A percentile compares a stretch with the other conserved stretches of the same genome.
phyloP scores from a whole-genome alignment of 2,797 vertebrate species.

The Sebastes paucispinis region DNA sequence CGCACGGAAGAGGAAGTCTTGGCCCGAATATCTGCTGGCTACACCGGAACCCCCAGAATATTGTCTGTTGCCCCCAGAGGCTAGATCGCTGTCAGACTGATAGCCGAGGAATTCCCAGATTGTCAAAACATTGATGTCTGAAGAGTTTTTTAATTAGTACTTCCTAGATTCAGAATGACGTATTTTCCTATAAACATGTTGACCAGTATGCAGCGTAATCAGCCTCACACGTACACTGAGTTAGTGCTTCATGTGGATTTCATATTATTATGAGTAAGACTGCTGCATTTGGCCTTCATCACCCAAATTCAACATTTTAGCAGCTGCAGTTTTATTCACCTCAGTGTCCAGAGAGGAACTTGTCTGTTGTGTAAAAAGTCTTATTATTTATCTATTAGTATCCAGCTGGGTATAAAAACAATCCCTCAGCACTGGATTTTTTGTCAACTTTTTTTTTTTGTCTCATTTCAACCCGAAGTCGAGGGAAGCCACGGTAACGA shows the following conservation, averaged over 20 bases:
- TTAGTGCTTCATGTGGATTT: not conserved
- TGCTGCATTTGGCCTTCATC: not conserved
- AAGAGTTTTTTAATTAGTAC: not conserved
- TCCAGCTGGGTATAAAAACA: not conserved
- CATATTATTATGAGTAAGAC: not conserved
- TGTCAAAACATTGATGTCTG: not conserved
- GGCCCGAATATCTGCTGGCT: too few relatives aligned
- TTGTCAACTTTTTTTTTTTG: not conserved
- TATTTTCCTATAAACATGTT: not conserved
- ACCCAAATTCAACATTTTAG: not conserved
- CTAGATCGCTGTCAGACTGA: too few relatives aligned
- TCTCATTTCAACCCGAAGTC: slow-evolving; percentile 72
- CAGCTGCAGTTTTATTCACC: not conserved
- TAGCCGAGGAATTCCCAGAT: too few relatives aligned
- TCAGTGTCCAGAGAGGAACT: not conserved
- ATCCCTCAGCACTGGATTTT: not conserved
- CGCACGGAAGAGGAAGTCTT: too few relatives aligned
- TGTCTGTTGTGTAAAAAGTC: not conserved
- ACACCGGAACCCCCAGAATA: too few relatives aligned
- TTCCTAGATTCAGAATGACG: not conserved
- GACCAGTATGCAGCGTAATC: not conserved
- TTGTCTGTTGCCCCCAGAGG: too few relatives aligned
- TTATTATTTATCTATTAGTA: not conserved
- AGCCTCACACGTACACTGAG: not conserved
- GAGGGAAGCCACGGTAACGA: slow-evolving; percentile 94